Evolutionary conservation across 2,113 vertebrate species (phyloP), one percentile per base, ranked within the genome.

Genomic region (Rallus limicola): DNA sequence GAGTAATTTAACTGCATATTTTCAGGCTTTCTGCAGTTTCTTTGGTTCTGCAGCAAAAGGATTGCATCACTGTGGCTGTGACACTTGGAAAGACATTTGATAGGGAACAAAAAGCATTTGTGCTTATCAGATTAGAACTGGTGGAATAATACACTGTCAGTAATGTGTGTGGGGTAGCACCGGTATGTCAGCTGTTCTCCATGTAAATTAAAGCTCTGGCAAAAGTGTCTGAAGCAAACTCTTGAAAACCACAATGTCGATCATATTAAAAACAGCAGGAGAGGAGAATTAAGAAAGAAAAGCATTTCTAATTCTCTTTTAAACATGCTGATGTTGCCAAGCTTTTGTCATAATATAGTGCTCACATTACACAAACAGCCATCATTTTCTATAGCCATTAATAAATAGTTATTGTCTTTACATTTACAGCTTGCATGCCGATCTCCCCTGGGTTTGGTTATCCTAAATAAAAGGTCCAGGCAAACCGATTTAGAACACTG

Each of bases 211-310:
- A 96, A 97, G 97, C 96, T 97, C 94, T 98, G 98, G 97, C 97
- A 97, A 93, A 97, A 97, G 95, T 81, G 79, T 95, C 91, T 92
- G 83, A 97, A 96, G 95, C 97, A 95, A 97, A 95, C 94, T 96
- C 98, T 96, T 80, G 72, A 79, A 97, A 98, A 98, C 97, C 98
- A 84, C 98, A 98, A 97, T 92, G 97, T 98, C 96, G 84, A 97
- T 98, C 90, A 97, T 97, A 98, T 98, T 98, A 98, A 97, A 98
- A 98, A 93, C 98, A 98, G 97, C 97, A 97, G 98, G 97, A 98
- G 97, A 97, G 90, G 93, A 96, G 97, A 98, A 98, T 98, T 98
- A 98, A 97, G 97, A 97, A 98, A 98, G 97, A 98, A 98, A 98
- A 98, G 97, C 98, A 98, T 98, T 98, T 97, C 98, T 98, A 98